These are phyloP conservation scores for Nerophis ophidion DNA, from an alignment of 2,113 vertebrate genomes.

Conservation along the genomic window DNA sequence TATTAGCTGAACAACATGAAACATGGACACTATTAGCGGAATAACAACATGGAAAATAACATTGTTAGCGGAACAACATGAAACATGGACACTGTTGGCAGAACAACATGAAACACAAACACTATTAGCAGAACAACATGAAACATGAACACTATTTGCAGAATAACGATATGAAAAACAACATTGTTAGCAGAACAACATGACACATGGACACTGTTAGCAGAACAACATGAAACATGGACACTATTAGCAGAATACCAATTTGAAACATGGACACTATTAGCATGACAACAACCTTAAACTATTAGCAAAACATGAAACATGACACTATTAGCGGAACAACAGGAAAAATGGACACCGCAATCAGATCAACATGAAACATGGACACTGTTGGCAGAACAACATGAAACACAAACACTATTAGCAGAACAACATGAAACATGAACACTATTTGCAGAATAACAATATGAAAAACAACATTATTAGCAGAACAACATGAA, in stretches of 20 bases:
- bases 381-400: too few species aligned
- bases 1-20: background rate
- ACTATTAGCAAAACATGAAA: slow-evolving; percentile 1
- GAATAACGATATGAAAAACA: background rate
- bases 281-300: too few species aligned
- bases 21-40: slow-evolving; percentile 1
- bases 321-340: background rate
- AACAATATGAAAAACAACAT: too few species aligned
- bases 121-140: too few species aligned
- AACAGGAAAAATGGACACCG: too few species aligned
- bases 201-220: background rate
- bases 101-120: slow-evolving; percentile 1
- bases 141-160: background rate
- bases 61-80: background rate
- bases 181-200: background rate
- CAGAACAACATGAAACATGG: too few species aligned
- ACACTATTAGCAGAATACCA: background rate
- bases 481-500: too few species aligned
- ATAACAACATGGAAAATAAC: background rate
- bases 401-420: too few species aligned
- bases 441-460: too few species aligned
- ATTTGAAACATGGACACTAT: background rate
- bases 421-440: background rate
- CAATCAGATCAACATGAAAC: too few species aligned
- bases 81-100: background rate